Conservation (phyloP, 2,113 vertebrate species). For the Danionella cerebrum region DNA sequence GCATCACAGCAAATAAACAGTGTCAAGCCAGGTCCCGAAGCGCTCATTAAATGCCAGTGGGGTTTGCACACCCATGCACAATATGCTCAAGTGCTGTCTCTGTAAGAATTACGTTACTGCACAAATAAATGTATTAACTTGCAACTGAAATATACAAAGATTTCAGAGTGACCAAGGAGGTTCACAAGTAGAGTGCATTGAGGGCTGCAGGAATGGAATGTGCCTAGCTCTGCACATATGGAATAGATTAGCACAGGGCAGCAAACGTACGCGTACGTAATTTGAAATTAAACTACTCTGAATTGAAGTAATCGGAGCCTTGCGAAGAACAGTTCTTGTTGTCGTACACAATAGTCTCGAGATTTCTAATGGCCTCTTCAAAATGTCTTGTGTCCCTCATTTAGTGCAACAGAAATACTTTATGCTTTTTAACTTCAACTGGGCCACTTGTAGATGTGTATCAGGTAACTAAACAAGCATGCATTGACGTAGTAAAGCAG, state of each 20-base stretch:
- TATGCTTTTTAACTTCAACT: conserved; percentile 28
- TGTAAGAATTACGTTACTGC: too few species aligned
- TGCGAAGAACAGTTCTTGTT: neutral
- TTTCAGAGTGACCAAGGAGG: neutral
- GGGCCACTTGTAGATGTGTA: conserved; percentile 10
- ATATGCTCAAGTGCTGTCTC: neutral
- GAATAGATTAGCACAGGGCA: conserved; percentile 30
- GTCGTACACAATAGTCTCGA: neutral
- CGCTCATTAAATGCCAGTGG: neutral
- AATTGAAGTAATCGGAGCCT: neutral
- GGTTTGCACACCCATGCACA: neutral
- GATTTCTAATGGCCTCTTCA: neutral
- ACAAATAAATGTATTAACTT: too few species aligned
- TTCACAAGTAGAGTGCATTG: neutral
- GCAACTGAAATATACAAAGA: too few species aligned
- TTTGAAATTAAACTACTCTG: conserved; percentile 21
- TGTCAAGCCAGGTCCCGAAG: conserved; percentile 4
- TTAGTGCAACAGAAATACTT: conserved; percentile 18
- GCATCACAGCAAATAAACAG: conserved; percentile 30
- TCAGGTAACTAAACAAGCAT: neutral
- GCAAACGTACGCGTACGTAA: conserved; percentile 20
- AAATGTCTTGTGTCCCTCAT: conserved; percentile 28
- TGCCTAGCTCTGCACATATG: conserved; percentile 26
- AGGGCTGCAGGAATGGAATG: neutral
- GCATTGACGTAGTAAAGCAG: conserved; percentile 9